These are phyloP conservation scores for Antigone vipio DNA, from an alignment of 2,113 vertebrate genomes.

Conservation along the genomic window DNA sequence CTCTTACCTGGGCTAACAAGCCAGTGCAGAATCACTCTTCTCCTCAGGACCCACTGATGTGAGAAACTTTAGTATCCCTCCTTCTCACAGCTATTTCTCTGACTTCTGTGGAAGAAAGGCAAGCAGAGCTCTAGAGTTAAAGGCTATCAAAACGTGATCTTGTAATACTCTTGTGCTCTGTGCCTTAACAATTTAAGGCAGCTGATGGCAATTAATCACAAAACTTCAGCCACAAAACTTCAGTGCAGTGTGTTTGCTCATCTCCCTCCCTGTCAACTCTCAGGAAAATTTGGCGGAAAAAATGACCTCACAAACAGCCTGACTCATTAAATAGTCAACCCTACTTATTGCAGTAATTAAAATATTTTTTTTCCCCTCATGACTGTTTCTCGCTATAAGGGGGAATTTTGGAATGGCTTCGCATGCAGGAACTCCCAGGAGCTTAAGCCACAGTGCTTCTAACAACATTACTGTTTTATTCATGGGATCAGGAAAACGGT, in stretches of 20 bases:
- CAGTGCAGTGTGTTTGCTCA: neutral
- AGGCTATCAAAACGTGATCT: neutral
- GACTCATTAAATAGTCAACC: neutral
- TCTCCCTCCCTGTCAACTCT: neutral
- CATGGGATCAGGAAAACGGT: neutral
- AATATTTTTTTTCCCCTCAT: neutral
- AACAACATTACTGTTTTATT: neutral
- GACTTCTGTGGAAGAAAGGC: neutral
- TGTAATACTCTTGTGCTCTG: neutral
- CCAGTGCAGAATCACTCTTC: neutral
- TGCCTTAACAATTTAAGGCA: neutral
- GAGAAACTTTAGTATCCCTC: neutral
- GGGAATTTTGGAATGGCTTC: neutral
- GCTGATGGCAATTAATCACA: neutral
- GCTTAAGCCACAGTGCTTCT: neutral
- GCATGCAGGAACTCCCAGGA: neutral
- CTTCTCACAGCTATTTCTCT: neutral
- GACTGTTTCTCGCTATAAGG: neutral
- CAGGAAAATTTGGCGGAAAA: neutral
- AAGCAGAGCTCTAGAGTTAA: neutral
- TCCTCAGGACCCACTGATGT: neutral
- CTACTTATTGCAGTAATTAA: neutral
- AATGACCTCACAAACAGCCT: neutral
- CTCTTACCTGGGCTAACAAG: neutral
- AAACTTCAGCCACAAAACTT: neutral